Evolutionary conservation across 2,888 invertebrate species (phyloP).

Genomic region (Coenonympha glycerion): DNA sequence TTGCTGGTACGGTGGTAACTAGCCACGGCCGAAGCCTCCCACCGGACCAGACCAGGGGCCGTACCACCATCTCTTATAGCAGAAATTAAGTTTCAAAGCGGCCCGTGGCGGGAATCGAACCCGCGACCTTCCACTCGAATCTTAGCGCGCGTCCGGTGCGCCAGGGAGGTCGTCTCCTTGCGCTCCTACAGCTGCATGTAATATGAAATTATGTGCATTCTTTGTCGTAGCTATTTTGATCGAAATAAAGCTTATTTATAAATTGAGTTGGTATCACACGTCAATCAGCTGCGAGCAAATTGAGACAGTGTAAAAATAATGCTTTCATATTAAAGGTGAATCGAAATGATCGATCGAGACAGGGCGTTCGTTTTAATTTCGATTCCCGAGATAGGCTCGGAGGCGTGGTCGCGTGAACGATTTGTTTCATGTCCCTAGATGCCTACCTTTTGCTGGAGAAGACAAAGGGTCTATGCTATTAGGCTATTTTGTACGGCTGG

Average conservation of each 20-base stretch:
- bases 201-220: slow-evolving; percentile 22
- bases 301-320: slow-evolving; percentile 70
- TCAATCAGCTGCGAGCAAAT: slow-evolving; percentile 61
- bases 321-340: slow-evolving; percentile 68
- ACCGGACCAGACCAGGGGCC: no score
- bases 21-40: no score
- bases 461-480: slow-evolving; percentile 24
- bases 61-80: no score
- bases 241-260: slow-evolving; percentile 45
- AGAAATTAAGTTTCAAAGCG: no score
- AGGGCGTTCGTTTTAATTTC: slow-evolving; percentile 74
- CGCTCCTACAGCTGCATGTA: slow-evolving; percentile 25
- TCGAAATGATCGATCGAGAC: slow-evolving; percentile 71
- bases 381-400: slow-evolving; percentile 64
- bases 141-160: no score
- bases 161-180: no score
- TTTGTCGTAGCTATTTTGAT: slow-evolving; percentile 32
- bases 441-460: slow-evolving; percentile 38
- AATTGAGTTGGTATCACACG: slow-evolving; percentile 53
- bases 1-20: no score
- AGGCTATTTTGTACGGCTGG: slow-evolving; percentile 13
- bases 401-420: slow-evolving; percentile 70
- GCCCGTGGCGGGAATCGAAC: no score
- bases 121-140: no score
- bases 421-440: slow-evolving; percentile 70